Evolutionary conservation across 2,113 vertebrate species (phyloP).

Genomic region (Egretta garzetta): DNA sequence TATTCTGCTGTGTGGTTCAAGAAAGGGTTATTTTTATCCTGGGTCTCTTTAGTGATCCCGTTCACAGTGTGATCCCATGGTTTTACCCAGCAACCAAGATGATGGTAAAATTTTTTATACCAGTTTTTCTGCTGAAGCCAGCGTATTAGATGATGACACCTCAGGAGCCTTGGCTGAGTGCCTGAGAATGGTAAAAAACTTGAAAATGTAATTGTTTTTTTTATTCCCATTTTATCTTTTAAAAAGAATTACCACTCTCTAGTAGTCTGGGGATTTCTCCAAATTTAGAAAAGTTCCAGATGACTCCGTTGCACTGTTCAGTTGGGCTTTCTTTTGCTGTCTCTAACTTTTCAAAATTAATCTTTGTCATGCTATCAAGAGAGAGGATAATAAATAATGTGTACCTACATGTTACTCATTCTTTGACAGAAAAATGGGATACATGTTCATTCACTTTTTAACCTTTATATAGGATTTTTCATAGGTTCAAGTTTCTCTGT

Average conservation of each 20-base stretch:
- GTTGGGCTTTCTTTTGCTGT: not conserved
- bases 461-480: not conserved
- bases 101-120: not conserved
- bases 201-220: not conserved
- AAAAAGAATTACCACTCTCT: not conserved
- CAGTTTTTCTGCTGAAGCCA: not conserved
- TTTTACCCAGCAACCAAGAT: not conserved
- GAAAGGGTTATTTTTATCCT: not conserved
- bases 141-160: not conserved
- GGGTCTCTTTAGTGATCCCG: not conserved
- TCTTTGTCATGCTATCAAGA: not conserved
- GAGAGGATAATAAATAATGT: not conserved
- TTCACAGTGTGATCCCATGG: not conserved
- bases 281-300: not conserved
- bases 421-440: not conserved
- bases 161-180: not conserved
- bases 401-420: not conserved
- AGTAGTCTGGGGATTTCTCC: not conserved
- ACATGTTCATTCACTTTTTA: not conserved
- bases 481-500: not conserved
- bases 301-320: not conserved
- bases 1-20: fast-evolving
- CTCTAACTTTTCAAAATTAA: not conserved
- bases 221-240: not conserved
- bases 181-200: not conserved